These are phyloP conservation scores for Vollenhovia emeryi DNA, from an alignment of 1,140 invertebrate species.

Conservation along the genomic window DNA sequence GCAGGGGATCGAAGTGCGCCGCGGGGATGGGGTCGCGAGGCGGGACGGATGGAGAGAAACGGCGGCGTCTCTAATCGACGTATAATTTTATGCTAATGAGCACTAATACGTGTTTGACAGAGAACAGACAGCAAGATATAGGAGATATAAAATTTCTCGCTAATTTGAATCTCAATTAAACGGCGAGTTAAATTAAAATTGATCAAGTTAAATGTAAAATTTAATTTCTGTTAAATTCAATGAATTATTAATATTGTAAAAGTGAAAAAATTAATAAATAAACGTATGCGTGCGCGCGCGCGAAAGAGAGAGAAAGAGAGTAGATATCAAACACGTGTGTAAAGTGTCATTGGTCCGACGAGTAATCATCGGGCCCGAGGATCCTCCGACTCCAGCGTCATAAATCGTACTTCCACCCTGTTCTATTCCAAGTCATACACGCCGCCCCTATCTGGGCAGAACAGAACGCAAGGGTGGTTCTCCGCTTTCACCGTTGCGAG, in stretches of 20 bases:
- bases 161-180: slow-evolving; percentile 22
- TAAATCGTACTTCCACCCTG: slow-evolving; percentile 11
- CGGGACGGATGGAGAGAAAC: not conserved
- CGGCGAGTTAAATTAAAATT: not conserved
- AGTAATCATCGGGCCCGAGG: not conserved
- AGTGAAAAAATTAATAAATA: not conserved
- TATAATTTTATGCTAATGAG: not conserved
- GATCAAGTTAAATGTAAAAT: slow-evolving; percentile 2
- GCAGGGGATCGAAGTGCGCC: slow-evolving; percentile 11
- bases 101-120: not conserved
- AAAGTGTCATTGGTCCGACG: not conserved
- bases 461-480: slow-evolving; percentile 19
- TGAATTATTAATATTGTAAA: not conserved
- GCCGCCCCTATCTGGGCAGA: not conserved
- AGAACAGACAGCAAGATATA: not conserved
- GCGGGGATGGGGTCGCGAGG: slow-evolving; percentile 8
- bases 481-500: slow-evolving; percentile 53
- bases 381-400: not conserved
- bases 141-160: not conserved
- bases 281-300: too few species aligned
- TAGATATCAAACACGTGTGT: not conserved
- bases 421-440: slow-evolving; percentile 15
- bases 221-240: not conserved
- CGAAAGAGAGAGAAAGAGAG: not conserved
- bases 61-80: slow-evolving; percentile 6